Evolutionary conservation across 2,113 vertebrate species (phyloP).

Genomic region (Sterrhoptilus dennistouni): DNA sequence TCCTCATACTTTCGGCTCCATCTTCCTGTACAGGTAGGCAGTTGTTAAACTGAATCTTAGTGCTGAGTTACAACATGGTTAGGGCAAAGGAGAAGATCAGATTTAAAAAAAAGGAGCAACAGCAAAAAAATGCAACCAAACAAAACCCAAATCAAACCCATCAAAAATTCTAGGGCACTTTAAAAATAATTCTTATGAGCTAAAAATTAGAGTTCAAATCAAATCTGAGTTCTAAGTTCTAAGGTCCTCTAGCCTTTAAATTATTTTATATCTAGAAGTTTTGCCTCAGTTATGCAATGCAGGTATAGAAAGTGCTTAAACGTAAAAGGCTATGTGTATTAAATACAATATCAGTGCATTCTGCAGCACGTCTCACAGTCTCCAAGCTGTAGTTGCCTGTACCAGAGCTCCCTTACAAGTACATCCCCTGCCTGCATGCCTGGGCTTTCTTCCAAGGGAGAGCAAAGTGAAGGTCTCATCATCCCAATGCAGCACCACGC

Average conservation of each 20-base stretch:
- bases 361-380: neutral
- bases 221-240: neutral
- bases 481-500: rapidly evolving
- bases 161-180: neutral
- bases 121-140: neutral
- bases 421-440: neutral
- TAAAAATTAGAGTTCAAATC: neutral
- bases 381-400: neutral
- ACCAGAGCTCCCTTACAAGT: neutral
- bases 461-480: neutral
- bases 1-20: neutral
- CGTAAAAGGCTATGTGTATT: neutral
- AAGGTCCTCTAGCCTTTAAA: neutral
- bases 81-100: neutral
- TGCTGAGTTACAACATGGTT: neutral
- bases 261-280: neutral
- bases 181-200: neutral
- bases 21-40: neutral
- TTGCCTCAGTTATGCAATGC: neutral
- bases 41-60: neutral
- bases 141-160: rapidly evolving
- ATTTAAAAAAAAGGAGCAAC: neutral
- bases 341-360: neutral
- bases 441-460: neutral
- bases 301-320: neutral